Evolutionary conservation across 2,888 invertebrate species (phyloP).

Genomic region (Timandra comae): DNA sequence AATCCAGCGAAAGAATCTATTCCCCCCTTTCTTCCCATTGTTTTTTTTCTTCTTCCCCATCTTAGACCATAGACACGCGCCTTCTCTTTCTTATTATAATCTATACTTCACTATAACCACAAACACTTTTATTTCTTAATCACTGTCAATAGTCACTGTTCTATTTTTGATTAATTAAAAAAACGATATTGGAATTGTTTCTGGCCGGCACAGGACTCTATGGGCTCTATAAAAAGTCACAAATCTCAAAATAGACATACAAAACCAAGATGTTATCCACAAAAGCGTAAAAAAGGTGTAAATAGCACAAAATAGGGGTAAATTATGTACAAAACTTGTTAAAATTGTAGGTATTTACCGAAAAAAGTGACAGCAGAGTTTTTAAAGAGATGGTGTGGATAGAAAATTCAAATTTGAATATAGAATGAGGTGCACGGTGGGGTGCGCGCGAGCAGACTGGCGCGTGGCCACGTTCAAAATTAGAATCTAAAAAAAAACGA

Average conservation of each 20-base stretch:
- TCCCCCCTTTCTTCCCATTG: constrained; percentile 54
- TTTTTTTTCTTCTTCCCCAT: constrained; percentile 73
- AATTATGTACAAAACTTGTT: constrained; percentile 11
- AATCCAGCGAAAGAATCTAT: constrained; percentile 69
- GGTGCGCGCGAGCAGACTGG: constrained; percentile 62
- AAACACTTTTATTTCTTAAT: constrained; percentile 33
- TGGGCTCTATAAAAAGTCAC: constrained; percentile 41
- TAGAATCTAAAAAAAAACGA: constrained; percentile 64
- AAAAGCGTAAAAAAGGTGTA: constrained; percentile 20
- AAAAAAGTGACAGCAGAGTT: constrained; percentile 18
- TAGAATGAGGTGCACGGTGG: constrained; percentile 49
- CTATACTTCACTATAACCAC: constrained; percentile 32
- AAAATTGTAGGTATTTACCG: constrained; percentile 43
- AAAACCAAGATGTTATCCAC: constrained; percentile 26
- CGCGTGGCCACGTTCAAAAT: constrained; percentile 68
- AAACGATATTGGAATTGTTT: constrained; percentile 29
- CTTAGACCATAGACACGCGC: constrained; percentile 16
- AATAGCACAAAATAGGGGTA: constrained; percentile 10
- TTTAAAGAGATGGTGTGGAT: no score
- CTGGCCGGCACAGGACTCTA: constrained; percentile 57
- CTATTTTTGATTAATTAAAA: no score
- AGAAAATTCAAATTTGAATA: constrained; percentile 28
- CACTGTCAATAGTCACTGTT: constrained; percentile 30
- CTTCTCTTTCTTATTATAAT: no score
- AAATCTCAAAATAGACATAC: constrained; percentile 13